Conservation (phyloP, 2,797 vertebrate species). For the Hozukius guyotensis region DNA sequence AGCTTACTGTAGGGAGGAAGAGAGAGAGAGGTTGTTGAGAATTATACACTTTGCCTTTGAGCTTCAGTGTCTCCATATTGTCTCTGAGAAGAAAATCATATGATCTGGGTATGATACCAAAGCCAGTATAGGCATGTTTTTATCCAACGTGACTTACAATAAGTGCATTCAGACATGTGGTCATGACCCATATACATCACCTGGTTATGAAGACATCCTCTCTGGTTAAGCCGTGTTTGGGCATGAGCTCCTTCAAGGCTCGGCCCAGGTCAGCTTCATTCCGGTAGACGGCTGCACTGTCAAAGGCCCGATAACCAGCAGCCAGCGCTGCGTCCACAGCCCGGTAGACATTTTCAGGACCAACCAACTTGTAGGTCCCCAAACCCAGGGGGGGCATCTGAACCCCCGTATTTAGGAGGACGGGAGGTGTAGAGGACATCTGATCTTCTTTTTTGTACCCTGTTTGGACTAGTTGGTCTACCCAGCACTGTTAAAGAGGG, state of each 20-base stretch:
- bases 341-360: constrained; percentile 59
- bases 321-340: constrained; percentile 82
- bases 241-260: constrained; percentile 80
- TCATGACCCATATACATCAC: constrained; percentile 3
- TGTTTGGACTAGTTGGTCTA: background rate
- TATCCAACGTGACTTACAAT: background rate
- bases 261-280: constrained; percentile 83
- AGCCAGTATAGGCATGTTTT: too few species aligned
- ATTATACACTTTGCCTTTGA: background rate
- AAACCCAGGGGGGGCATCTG: constrained; percentile 86
- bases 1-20: constrained; percentile 79
- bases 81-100: background rate
- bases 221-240: constrained; percentile 79
- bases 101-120: background rate
- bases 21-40: background rate
- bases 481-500: background rate
- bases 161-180: background rate
- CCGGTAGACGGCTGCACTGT: constrained; percentile 85
- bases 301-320: constrained; percentile 86
- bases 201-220: constrained; percentile 85
- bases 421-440: constrained; percentile 36
- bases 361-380: constrained; percentile 83
- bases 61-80: background rate
- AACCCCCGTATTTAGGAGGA: constrained; percentile 77
- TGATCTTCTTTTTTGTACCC: background rate